Conservation (phyloP, 1,140 invertebrate species). For the Drosophila willistoni region DNA sequence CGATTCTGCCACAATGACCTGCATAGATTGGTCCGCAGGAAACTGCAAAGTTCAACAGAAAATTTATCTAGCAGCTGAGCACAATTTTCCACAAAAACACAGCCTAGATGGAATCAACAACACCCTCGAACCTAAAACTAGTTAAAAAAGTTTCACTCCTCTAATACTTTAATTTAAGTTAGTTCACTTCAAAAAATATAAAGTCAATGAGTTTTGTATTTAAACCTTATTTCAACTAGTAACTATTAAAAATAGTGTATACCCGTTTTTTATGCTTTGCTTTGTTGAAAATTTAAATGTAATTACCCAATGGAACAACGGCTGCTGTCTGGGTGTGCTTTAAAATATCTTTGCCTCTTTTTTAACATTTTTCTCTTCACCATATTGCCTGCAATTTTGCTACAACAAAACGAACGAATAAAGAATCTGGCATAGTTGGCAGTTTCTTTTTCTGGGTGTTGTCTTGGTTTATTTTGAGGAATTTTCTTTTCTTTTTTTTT, state of each 20-base stretch:
- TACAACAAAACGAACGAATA: background rate
- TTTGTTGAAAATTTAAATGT: constrained; percentile 9
- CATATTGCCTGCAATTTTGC: background rate
- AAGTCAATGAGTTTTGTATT: too few species aligned
- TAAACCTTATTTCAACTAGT: background rate
- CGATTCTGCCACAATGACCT: constrained; percentile 9
- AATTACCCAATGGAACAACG: constrained; percentile 19
- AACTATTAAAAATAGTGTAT: background rate
- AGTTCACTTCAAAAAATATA: too few species aligned
- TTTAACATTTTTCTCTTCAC: constrained; percentile 1
- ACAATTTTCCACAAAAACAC: background rate
- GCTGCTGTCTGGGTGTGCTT: constrained; percentile 15
- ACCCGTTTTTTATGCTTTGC: background rate
- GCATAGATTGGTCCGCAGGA: constrained; percentile 19
- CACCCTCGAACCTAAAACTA: background rate
- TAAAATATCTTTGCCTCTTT: constrained; percentile 10
- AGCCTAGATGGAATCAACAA: background rate
- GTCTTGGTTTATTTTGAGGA: constrained; percentile 1
- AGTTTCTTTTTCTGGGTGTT: constrained; percentile 18
- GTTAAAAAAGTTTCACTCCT: too few species aligned
- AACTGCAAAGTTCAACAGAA: constrained; percentile 20
- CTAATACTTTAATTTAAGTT: too few species aligned
- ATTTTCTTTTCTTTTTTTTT: background rate
- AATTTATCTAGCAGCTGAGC: constrained; percentile 17
- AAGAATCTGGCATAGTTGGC: constrained; percentile 1